Evolutionary conservation across 2,113 vertebrate genomes (phyloP).

Genomic region (Mus pahari): DNA sequence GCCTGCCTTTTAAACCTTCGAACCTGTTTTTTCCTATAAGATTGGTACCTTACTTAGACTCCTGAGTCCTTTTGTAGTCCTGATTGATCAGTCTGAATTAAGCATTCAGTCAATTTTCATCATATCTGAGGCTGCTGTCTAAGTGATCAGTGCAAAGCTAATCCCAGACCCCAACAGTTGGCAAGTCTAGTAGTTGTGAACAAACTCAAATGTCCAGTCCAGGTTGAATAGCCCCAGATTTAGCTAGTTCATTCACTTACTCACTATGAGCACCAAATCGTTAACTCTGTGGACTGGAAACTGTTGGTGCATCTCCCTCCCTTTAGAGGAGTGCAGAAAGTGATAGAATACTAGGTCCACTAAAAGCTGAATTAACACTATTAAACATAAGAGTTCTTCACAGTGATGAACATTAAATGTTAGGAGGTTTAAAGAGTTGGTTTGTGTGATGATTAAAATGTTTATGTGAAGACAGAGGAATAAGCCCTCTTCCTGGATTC

Average conservation of each 20-base stretch:
- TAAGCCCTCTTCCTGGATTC: conserved; percentile 46
- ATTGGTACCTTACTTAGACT: too few species aligned
- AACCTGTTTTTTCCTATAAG: too few species aligned
- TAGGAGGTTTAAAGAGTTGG: background rate
- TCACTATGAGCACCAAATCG: background rate
- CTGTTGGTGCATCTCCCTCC: background rate
- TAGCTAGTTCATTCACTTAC: background rate
- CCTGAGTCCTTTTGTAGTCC: too few species aligned
- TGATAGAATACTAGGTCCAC: background rate
- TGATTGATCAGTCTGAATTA: too few species aligned
- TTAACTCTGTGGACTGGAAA: conserved; percentile 23
- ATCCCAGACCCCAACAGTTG: too few species aligned
- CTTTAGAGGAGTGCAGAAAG: background rate
- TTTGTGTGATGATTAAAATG: conserved; percentile 22
- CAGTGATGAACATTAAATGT: background rate
- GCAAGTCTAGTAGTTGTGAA: background rate
- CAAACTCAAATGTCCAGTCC: background rate
- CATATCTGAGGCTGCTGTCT: too few species aligned
- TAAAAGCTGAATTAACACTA: background rate
- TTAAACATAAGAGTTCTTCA: background rate
- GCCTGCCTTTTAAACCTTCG: too few species aligned
- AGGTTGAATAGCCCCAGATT: background rate
- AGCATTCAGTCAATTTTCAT: too few species aligned
- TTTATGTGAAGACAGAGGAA: conserved; percentile 4
- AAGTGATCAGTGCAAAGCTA: too few species aligned